A percentile compares a stretch with the other conserved stretches of the same genome.
Evolutionary conservation across 2,797 vertebrate species (phyloP).

Genomic region (Pipistrellus pygmaeus): DNA sequence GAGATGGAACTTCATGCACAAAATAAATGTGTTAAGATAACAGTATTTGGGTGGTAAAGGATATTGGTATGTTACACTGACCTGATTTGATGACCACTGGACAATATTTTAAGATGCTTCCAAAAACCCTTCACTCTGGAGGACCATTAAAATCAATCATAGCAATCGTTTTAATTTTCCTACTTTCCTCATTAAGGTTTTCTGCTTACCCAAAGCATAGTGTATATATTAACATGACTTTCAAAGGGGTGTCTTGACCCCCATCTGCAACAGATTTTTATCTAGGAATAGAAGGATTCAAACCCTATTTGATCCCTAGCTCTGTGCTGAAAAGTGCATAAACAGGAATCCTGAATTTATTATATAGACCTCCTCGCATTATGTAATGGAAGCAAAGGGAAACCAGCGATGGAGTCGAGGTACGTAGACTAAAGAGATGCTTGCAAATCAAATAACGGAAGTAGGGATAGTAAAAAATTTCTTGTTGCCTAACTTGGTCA

Average conservation of each 20-base stretch:
- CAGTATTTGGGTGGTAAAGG: constrained; percentile 65
- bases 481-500: constrained; percentile 38
- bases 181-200: constrained; percentile 75
- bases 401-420: constrained; percentile 85
- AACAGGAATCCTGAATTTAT: constrained; percentile 85
- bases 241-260: constrained; percentile 76
- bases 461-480: constrained; percentile 62
- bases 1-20: constrained; percentile 20
- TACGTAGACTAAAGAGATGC: constrained; percentile 83
- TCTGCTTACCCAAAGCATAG: constrained; percentile 75
- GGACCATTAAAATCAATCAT: constrained; percentile 60
- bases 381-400: constrained; percentile 84
- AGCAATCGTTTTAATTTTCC: constrained; percentile 71
- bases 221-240: constrained; percentile 74
- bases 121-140: constrained; percentile 58
- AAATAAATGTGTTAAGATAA: constrained; percentile 2
- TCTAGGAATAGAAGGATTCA: constrained; percentile 83
- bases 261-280: constrained; percentile 74
- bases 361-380: constrained; percentile 84
- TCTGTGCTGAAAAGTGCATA: constrained; percentile 84
- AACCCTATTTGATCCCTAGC: constrained; percentile 83
- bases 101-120: constrained; percentile 67
- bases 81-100: constrained; percentile 40
- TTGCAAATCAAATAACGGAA: constrained; percentile 76
- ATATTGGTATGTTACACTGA: constrained; percentile 51